Evolutionary conservation across 2,888 invertebrate genomes (phyloP).

Genomic region (Himalopsyche japonica): DNA sequence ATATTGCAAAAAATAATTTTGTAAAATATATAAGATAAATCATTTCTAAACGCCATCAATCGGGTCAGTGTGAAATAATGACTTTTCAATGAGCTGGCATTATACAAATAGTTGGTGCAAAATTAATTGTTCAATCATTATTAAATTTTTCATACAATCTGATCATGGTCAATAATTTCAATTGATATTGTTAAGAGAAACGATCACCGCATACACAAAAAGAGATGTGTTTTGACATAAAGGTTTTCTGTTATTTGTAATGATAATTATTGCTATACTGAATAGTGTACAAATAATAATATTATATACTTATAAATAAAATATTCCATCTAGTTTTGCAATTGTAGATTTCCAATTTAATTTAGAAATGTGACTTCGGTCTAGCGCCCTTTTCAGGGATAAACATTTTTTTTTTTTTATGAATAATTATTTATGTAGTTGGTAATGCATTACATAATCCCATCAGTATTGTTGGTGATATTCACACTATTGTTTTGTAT

Average conservation of each 20-base stretch:
- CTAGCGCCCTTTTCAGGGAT: background rate
- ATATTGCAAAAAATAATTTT: background rate
- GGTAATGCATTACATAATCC: background rate
- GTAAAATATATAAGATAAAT: too few species aligned
- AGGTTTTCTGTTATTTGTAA: background rate
- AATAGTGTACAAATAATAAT: background rate
- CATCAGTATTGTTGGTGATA: background rate
- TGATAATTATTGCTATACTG: background rate
- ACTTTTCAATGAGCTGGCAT: background rate
- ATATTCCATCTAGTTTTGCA: conserved; percentile 1
- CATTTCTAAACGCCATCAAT: background rate
- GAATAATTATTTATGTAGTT: background rate
- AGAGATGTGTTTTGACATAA: background rate
- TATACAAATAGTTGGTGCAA: background rate
- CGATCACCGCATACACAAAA: background rate
- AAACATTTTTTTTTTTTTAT: background rate
- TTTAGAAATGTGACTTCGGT: background rate
- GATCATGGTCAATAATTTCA: background rate
- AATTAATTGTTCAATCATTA: background rate
- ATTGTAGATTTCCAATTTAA: background rate
- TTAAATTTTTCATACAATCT: background rate
- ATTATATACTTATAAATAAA: background rate
- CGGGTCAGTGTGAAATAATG: background rate
- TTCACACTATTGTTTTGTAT: background rate
- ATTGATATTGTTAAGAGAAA: background rate